A percentile compares a stretch with the other conserved stretches of the same genome.
These are phyloP conservation scores for Drosophila insularis DNA, from an alignment of 1,140 invertebrate genomes.

Conservation along the genomic window DNA sequence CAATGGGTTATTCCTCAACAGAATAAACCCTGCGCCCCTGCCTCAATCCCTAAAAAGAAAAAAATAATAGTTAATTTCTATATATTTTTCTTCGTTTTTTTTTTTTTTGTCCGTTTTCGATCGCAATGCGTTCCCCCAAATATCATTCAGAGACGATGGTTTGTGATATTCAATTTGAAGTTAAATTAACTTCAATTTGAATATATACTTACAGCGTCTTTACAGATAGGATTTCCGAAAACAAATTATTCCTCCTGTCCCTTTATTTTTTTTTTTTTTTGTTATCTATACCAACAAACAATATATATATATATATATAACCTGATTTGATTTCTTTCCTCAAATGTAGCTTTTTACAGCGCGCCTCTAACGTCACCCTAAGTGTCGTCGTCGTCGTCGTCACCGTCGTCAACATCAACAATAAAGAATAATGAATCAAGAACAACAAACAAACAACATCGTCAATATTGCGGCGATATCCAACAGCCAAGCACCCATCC, in stretches of 20 bases:
- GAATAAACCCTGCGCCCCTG: not conserved
- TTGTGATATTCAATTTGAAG: constrained; percentile 67
- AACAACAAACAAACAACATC: constrained; percentile 35
- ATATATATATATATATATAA: constrained; percentile 66
- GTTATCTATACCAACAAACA: constrained; percentile 52
- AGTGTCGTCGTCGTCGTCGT: constrained; percentile 18
- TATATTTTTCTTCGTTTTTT: constrained; percentile 13
- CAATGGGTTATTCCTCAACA: constrained; percentile 23
- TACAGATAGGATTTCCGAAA: constrained; percentile 37
- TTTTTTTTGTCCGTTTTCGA: constrained; percentile 42
- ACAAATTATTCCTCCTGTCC: constrained; percentile 21
- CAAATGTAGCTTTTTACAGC: constrained; percentile 77
- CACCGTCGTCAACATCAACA: constrained; percentile 18
- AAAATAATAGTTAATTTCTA: not conserved
- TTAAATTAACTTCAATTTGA: constrained; percentile 52
- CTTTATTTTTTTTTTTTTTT: constrained; percentile 52
- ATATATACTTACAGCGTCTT: constrained; percentile 44
- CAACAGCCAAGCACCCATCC: constrained; percentile 17
- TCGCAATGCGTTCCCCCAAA: constrained; percentile 26
- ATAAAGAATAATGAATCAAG: constrained; percentile 15
- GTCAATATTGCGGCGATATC: constrained; percentile 38
- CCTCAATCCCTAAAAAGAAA: not conserved
- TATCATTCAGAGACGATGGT: constrained; percentile 15
- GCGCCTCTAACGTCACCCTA: constrained; percentile 50
- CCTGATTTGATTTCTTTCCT: constrained; percentile 78